Evolutionary conservation across 1,140 invertebrate species (phyloP).

Genomic region (Cherax destructor): DNA sequence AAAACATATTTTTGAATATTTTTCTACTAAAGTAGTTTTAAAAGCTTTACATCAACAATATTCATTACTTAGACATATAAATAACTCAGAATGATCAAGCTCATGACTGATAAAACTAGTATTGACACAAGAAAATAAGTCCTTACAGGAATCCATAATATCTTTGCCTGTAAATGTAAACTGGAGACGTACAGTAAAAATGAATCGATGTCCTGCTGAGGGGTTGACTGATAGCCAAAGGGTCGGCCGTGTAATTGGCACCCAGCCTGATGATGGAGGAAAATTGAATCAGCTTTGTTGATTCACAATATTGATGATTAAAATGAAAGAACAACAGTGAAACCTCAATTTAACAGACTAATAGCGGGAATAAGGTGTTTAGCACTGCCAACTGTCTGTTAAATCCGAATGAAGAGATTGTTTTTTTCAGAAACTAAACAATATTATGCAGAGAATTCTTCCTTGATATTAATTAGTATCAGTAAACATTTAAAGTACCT

Average conservation of each 20-base stretch:
- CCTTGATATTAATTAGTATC: too few relatives aligned
- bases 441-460: too few relatives aligned
- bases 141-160: slow-evolving; percentile 52
- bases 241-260: slow-evolving; percentile 51
- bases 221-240: slow-evolving; percentile 55
- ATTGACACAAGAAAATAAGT: slow-evolving; percentile 57
- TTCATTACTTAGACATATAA: slow-evolving; percentile 15
- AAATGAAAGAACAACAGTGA: too few relatives aligned
- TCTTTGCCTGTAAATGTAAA: slow-evolving; percentile 53
- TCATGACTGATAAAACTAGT: slow-evolving; percentile 27
- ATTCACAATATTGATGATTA: not conserved
- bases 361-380: too few relatives aligned
- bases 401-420: too few relatives aligned
- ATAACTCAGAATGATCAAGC: slow-evolving; percentile 29
- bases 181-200: slow-evolving; percentile 54
- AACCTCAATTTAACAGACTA: too few relatives aligned
- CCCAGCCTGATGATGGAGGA: slow-evolving; percentile 19
- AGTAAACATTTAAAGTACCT: too few relatives aligned
- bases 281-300: not conserved
- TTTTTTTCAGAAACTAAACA: too few relatives aligned
- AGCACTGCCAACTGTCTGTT: too few relatives aligned
- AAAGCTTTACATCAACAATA: not conserved
- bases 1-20: not conserved
- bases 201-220: slow-evolving; percentile 47
- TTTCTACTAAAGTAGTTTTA: not conserved